phyloP scores from a whole-genome alignment of 2,113 vertebrate genomes.

The Eidolon helvum region DNA sequence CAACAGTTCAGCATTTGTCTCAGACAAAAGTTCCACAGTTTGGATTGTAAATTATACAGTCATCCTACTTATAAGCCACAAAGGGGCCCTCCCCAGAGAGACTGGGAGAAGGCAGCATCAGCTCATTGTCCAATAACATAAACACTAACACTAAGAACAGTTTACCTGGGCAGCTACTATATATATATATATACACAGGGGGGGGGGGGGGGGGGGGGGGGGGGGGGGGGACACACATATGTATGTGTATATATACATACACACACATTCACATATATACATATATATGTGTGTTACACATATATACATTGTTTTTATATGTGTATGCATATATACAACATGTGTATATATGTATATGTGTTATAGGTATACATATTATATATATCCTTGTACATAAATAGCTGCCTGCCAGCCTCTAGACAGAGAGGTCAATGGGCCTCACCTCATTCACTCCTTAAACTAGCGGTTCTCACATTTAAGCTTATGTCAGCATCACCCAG shows the following conservation, averaged over 20 bases:
- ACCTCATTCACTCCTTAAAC: not conserved
- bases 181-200: too few species aligned
- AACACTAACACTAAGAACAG: not conserved
- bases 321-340: not conserved
- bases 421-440: not conserved
- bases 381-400: not conserved
- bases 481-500: not conserved
- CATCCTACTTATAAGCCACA: not conserved
- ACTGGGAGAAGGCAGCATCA: not conserved
- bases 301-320: not conserved
- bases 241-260: too few species aligned
- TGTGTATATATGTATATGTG: not conserved
- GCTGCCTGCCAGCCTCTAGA: not conserved
- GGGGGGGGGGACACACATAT: too few species aligned
- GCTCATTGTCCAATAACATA: not conserved
- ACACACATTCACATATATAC: too few species aligned
- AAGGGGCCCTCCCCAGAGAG: not conserved
- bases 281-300: too few species aligned
- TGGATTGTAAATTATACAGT: not conserved
- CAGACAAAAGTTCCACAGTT: not conserved
- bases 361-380: not conserved
- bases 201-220: too few species aligned
- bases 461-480: not conserved
- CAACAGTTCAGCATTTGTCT: not conserved
- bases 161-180: not conserved